A percentile compares a stretch with the other conserved stretches of the same genome.
Evolutionary conservation across 2,888 invertebrate species (phyloP).

Genomic region (Trichacis sp.): DNA sequence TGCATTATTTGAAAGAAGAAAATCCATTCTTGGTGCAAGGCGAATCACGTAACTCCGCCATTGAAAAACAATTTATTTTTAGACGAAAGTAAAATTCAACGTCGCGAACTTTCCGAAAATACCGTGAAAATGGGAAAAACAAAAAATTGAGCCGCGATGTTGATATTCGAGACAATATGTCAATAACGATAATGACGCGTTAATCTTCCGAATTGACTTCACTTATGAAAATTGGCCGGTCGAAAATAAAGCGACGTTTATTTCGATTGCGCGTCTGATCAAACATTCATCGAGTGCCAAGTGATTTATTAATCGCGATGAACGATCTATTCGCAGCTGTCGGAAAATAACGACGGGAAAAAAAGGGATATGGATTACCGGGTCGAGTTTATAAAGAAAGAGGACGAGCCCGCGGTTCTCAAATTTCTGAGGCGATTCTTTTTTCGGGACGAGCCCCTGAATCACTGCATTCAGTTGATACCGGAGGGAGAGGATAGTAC

Average conservation of each 20-base stretch:
- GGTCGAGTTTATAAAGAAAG: constrained; percentile 68
- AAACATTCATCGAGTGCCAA: not conserved
- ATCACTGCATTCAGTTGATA: constrained; percentile 74
- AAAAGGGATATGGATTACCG: constrained; percentile 64
- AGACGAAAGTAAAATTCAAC: not conserved
- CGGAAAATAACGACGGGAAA: constrained; percentile 49
- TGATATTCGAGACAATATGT: too few species aligned
- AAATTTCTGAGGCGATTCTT: constrained; percentile 75
- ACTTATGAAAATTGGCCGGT: not conserved
- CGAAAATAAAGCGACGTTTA: not conserved
- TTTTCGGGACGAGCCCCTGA: constrained; percentile 81
- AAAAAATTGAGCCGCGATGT: not conserved
- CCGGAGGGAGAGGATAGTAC: constrained; percentile 73
- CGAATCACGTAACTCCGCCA: constrained; percentile 8
- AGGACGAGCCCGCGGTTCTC: constrained; percentile 72
- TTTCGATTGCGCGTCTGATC: not conserved
- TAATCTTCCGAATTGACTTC: not conserved
- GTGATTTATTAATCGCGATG: not conserved
- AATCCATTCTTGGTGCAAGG: constrained; percentile 9
- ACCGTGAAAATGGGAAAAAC: too few species aligned
- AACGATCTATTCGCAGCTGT: too few species aligned
- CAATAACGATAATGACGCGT: not conserved
- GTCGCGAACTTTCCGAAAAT: too few species aligned
- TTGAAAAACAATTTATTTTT: constrained; percentile 14
- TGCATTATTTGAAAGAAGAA: constrained; percentile 8